Base-by-base conservation (phyloP, 2,888 invertebrate genomes). In the Agriopis aurantiaria region DNA sequence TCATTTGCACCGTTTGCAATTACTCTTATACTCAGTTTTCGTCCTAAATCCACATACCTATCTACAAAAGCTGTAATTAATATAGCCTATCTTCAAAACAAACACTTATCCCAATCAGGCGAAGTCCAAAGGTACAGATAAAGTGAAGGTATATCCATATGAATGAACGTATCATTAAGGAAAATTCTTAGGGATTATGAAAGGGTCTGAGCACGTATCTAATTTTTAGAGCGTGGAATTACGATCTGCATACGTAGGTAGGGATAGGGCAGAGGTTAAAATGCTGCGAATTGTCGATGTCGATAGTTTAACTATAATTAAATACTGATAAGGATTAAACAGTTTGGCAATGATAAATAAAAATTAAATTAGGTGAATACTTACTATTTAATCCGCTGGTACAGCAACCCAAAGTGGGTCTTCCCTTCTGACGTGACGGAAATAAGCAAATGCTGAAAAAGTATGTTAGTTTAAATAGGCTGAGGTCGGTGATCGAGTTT, bases 141-240 rank as follows among this genome's bases (percentile, higher is more conserved):
- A 85, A 66, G 63, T 59, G 48, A 51, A 84, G 86, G 84, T 86
- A 88, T 85, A 87, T 85, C 86, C 88, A 87, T 88, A 88, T 85
- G 85, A 91, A 90, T 85, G 88, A 86, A 84, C 86, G 87, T 83
- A 88, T 89, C 88, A 89, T 92, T 91, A 90, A 82, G 85, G 87
- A 82, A 83, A 85, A 90, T 91, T 90, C 91, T 91, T 89, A 79
- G 84, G 92, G 93, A 92, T 93, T 93, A 92, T 89, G 87, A 91
- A 89, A 91, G 88, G 89, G 79, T 82, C 82, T 84, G 81, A 82
- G 84, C 87, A 85, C 82, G 88, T 89, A 80, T 78, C 85, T 82
- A 90, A 91, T 92, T 92, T 93, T 91, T 89, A 90, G 90, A 90
- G 80, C 89, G 88, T 72, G 88, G 86, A 83, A 88, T 88, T 88